These are phyloP conservation scores for Noctua janthe DNA, from an alignment of 2,888 invertebrate genomes.

Conservation along the genomic window DNA sequence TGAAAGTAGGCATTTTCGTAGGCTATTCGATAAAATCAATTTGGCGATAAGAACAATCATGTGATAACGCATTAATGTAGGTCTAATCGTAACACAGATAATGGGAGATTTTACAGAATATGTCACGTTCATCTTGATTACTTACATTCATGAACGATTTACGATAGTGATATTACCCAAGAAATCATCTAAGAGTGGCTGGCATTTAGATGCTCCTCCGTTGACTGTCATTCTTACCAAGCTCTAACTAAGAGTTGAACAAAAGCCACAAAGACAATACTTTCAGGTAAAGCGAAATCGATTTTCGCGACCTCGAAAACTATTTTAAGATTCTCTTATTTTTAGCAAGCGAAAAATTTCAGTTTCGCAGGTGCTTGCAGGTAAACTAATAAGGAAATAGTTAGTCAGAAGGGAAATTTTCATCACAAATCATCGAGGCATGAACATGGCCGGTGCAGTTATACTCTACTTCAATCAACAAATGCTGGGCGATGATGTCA, in stretches of 20 bases:
- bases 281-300: conserved; percentile 28
- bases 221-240: not conserved
- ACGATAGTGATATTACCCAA: conserved; percentile 20
- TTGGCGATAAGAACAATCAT: conserved; percentile 47
- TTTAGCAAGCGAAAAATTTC: not conserved
- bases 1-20: conserved; percentile 45
- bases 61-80: conserved; percentile 52
- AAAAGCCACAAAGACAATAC: conserved; percentile 34
- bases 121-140: conserved; percentile 53
- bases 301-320: conserved; percentile 30
- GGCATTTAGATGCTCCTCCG: conserved; percentile 5
- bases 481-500: conserved; percentile 49
- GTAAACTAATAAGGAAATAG: not conserved
- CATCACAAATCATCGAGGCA: conserved; percentile 33
- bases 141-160: conserved; percentile 8
- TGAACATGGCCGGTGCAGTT: conserved; percentile 27
- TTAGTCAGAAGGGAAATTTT: not conserved
- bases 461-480: conserved; percentile 14
- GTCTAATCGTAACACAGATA: conserved; percentile 45
- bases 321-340: conserved; percentile 33
- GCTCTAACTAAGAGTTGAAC: not conserved
- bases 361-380: conserved; percentile 1
- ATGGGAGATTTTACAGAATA: conserved; percentile 3
- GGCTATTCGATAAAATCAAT: conserved; percentile 34
- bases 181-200: conserved; percentile 19